Base-by-base conservation (phyloP, 2,113 vertebrate genomes). In the Dendropsophus ebraccatus region DNA sequence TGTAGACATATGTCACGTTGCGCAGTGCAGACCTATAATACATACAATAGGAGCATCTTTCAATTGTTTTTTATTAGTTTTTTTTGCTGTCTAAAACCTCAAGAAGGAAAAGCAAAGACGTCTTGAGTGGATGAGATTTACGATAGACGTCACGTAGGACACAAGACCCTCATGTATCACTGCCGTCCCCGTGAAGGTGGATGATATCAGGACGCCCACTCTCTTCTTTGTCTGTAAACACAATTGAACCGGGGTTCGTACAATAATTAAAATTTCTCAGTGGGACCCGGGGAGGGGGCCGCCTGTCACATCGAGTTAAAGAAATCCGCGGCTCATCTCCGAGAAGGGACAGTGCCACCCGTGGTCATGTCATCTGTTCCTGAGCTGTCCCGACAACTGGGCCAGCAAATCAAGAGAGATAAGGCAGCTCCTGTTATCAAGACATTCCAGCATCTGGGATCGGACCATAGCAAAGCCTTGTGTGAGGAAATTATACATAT, bases 231-330 rank as follows among this genome's bases (percentile, higher is more conserved):
- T 74, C 35, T 84, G 54, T 80, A 32, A 45, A 41, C 56, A 28
- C 30, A 19, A 78, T 19, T 81, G 62, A 78, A 45, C 54, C 73
- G 52, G 23, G 23, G 32, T n/a, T 87, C 72, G 65, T 58, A 80
- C 75, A 89, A 91, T 93, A 95, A 95, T 95, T 95, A 95, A 94
- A 95, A 90, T 89, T 91, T 93, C 93, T 92, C 92, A 86, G 90
- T 94, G 94, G 93, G 92, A 92, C 92, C 93, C 93, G 93, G 89
- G 90, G 91, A 92, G 92, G 94, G 93, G 94, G 93, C 93, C 92
- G 93, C 92, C 94, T 95, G 94, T 95, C 94, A 95, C 93, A 93
- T 93, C 93, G 93, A 92, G 92, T 95, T 95, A 95, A 93, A 94
- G 92, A 92, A 91, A 92, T 92, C 92, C 92, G 90, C 90, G 89